Base-by-base conservation (phyloP, 2,888 invertebrate genomes). In the Norana najaformis region DNA sequence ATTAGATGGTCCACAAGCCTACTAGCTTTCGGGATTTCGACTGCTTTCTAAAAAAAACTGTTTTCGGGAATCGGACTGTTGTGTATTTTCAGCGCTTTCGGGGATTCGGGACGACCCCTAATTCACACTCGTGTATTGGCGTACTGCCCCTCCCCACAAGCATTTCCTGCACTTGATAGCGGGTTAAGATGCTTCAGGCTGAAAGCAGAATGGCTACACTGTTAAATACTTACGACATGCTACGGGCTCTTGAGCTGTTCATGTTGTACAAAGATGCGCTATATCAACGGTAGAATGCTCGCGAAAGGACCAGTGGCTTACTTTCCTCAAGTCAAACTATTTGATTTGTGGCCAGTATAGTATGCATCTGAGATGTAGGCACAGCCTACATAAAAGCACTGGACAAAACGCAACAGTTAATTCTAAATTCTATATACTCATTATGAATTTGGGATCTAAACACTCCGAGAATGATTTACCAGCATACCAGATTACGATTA, bases 231-330 rank as follows among this genome's bases (percentile, higher is more conserved):
- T 16, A 85, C 85, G 85, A 85, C 85, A 85, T 85, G 85, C 85
- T 85, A 16, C 85, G 85, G 37, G 85, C 85, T 37, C 85, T 35
- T 85, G 85, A 85, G 37, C 85, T 85, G 37, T 85, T 85, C 85
- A 85, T 85, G 36, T 36, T 85, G 35, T 36, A 85, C 2, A 36
- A 23, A 85, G 23, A 85, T 85, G 36, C 85, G 85, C 85, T 85
- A 85, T 85, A 36, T 85, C 35, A 85, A 85, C 36, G 34, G 85
- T n/a, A 16, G 69, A 8, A 8, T 69, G 53, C 69, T 30, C 30
- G 69, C 11, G 30, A 6, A 69, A n/a, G 69, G 69, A 4, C 1
- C 6, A 8, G n/a, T 30, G n/a, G 69, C 69, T n/a, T n/a, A 69
- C 69, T 69, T 69, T 69, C 69, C n/a, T 69, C 30, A 69, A 69